Percentiles rank a stretch among this genome's conserved stretches.
These are phyloP conservation scores for Hoplodrina ambigua DNA, from an alignment of 2,888 invertebrate genomes.

Conservation along the genomic window DNA sequence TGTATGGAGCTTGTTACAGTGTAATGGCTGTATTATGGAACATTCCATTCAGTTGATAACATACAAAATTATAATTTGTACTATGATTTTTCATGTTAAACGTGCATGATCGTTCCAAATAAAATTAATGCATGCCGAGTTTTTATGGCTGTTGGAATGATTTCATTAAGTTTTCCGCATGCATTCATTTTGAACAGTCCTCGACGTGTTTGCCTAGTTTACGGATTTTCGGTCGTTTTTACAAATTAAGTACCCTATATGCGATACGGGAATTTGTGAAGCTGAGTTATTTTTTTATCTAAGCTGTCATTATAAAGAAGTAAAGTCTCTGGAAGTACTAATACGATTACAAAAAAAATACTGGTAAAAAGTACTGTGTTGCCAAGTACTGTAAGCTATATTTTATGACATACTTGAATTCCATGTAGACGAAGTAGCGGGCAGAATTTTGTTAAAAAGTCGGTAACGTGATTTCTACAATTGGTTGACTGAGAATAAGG, in stretches of 20 bases:
- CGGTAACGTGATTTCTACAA: too few relatives aligned
- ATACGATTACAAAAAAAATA: too few relatives aligned
- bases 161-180: constrained; percentile 11
- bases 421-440: too few relatives aligned
- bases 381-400: too few relatives aligned
- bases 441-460: too few relatives aligned
- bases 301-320: too few relatives aligned
- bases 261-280: neutral
- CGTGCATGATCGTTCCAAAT: constrained; percentile 29
- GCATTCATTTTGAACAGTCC: constrained; percentile 10
- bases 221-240: neutral
- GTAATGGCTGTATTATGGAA: constrained; percentile 16
- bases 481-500: too few relatives aligned
- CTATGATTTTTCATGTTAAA: constrained; percentile 21
- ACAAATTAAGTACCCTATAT: neutral
- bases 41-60: constrained; percentile 37
- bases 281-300: too few relatives aligned
- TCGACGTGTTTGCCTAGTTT: neutral
- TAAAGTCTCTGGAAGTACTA: too few relatives aligned
- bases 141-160: constrained; percentile 20
- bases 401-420: too few relatives aligned
- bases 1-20: constrained; percentile 7
- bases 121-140: constrained; percentile 20
- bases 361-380: too few relatives aligned
- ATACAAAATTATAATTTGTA: constrained; percentile 25